Base-by-base conservation (phyloP, 2,888 invertebrate genomes). In the Pollenia labialis region DNA sequence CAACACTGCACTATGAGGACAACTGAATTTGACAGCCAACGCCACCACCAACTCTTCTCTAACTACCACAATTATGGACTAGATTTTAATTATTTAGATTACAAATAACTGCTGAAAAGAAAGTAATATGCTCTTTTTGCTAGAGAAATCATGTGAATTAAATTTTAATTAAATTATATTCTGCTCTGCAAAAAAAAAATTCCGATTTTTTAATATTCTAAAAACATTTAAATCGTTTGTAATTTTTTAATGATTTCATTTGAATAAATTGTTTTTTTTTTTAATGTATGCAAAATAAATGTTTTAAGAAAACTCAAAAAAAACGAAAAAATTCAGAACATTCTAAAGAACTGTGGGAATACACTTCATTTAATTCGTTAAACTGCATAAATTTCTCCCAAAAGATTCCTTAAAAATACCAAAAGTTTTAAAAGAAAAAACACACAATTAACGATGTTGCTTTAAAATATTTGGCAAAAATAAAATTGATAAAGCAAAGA, bases 81-180 rank as follows among this genome's bases (percentile, higher is more conserved):
- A 58, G 75, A 82, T 82, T 86, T 83, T 80, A 86, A 86, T 86
- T 86, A 86, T 86, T 82, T 80, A 64, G 75, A 80, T 86, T 74
- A 56, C 14, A 60, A 71, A 23, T 32, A 46, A 18, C 16, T 64
- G 46, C 32, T n/a, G 14, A 10, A 60, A 54, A 48, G 23, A 32
- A 56, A 68, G 14, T 18, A 68, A 16, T 52, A 80, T 48, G 86
- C 71, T 80, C 86, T 71, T 69, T 80, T 86, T 4, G 18, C 42
- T 42, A 58, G n/a, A 66, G 69, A 79, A 82, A 75, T 82, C 79
- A 86, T 86, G 82, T 82, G 82, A 83, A 80, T n/a, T n/a, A n/a
- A 64, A 71, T 58, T 75, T 75, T 75, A 83, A 86, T 80, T 83
- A 80, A 83, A 80, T 82, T 54, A 71, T 77, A 16, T 48, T 42